Conservation (phyloP, 1,140 invertebrate genomes). For the Ceratina calcarata region DNA sequence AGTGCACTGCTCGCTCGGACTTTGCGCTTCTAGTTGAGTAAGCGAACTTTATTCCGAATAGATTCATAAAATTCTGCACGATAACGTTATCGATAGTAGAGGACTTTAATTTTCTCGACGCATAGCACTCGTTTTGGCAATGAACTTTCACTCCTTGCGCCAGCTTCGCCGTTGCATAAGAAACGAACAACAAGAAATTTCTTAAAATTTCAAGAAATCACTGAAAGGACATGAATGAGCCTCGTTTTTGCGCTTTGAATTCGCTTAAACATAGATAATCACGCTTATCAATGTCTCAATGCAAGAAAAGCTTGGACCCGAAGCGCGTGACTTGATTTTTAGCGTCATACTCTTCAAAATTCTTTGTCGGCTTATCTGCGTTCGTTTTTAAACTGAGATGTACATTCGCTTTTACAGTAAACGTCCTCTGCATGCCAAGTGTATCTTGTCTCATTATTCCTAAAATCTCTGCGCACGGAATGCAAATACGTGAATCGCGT, state of each 20-base stretch:
- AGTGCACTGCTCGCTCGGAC: conserved; percentile 24
- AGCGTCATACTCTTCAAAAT: too few relatives aligned
- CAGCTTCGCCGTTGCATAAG: too few relatives aligned
- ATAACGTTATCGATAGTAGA: conserved; percentile 3
- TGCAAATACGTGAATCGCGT: background rate
- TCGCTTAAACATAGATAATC: background rate
- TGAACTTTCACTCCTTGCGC: background rate
- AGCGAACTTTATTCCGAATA: conserved; percentile 43
- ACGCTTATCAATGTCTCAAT: too few relatives aligned
- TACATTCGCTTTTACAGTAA: too few relatives aligned
- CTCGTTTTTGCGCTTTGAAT: too few relatives aligned
- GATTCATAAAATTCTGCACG: background rate
- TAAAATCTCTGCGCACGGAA: background rate
- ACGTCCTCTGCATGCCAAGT: background rate
- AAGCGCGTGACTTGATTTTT: too few relatives aligned
- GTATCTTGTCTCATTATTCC: background rate
- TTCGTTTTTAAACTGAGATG: too few relatives aligned
- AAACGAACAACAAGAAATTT: too few relatives aligned
- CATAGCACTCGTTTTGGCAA: background rate
- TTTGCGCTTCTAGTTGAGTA: conserved; percentile 56
- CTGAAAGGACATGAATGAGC: too few relatives aligned
- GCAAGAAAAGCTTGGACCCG: too few relatives aligned
- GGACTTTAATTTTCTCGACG: background rate
- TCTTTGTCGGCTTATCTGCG: too few relatives aligned
- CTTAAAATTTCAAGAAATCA: too few relatives aligned